Evolutionary conservation across 2,888 invertebrate species (phyloP).

Genomic region (Sylvicola cinctus): DNA sequence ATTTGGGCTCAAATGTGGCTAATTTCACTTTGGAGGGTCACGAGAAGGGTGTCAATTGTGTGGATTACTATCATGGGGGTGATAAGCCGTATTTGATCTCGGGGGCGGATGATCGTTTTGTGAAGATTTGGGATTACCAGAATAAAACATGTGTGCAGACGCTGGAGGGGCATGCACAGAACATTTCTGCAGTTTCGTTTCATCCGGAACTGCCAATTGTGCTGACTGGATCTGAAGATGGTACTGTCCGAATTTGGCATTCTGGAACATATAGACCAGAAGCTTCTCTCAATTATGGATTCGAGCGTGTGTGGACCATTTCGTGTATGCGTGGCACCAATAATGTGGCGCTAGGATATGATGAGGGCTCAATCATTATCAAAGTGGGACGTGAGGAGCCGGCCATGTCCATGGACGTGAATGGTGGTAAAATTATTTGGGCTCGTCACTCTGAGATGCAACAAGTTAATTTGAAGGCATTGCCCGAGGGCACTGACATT

Average conservation of each 20-base stretch:
- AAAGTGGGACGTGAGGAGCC: constrained; percentile 84
- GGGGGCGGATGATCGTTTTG: constrained; percentile 91
- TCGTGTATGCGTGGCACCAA: constrained; percentile 83
- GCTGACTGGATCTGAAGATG: constrained; percentile 94
- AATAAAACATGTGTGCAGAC: constrained; percentile 99
- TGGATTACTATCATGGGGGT: constrained; percentile 97
- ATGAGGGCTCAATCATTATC: constrained; percentile 25
- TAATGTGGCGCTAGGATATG: constrained; percentile 78
- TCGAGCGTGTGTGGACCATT: constrained; percentile 97
- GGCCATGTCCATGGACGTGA: constrained; percentile 96
- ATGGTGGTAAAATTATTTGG: constrained; percentile 98
- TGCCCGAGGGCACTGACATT: constrained; percentile 54
- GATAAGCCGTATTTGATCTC: constrained; percentile 98
- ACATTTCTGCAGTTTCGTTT: constrained; percentile 88
- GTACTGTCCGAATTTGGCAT: constrained; percentile 95
- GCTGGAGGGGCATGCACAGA: constrained; percentile 90
- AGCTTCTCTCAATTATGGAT: constrained; percentile 91
- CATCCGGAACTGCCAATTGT: constrained; percentile 97
- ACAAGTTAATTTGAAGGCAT: constrained; percentile 78
- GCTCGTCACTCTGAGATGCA: constrained; percentile 97
- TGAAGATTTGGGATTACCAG: constrained; percentile 99
- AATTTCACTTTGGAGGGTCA: constrained; percentile 98
- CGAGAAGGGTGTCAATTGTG: constrained; percentile 97
- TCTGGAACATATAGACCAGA: constrained; percentile 95
- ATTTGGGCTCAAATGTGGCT: constrained; percentile 87